phyloP scores from a whole-genome alignment of 2,797 vertebrate genomes.

The Bucorvus abyssinicus region DNA sequence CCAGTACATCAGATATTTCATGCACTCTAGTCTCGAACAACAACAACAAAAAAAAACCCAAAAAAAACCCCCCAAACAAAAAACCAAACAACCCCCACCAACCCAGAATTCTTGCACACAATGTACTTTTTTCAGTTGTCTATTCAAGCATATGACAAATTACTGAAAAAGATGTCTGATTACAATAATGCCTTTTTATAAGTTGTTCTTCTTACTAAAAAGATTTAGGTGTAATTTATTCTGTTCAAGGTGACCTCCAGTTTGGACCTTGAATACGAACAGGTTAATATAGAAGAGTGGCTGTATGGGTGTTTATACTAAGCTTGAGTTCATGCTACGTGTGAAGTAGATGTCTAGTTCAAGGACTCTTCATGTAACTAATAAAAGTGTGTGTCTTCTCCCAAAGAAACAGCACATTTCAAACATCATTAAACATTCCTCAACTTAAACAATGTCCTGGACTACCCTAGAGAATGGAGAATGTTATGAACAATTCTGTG shows the following conservation, averaged over 20 bases:
- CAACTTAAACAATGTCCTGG: background rate
- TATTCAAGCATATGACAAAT: background rate
- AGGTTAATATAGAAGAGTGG: background rate
- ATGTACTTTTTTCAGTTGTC: background rate
- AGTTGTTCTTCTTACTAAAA: background rate
- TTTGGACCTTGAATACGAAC: background rate
- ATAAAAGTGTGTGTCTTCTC: background rate
- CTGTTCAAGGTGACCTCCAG: background rate
- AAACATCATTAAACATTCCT: background rate
- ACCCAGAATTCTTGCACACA: background rate
- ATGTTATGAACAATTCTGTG: background rate
- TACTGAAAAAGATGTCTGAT: background rate
- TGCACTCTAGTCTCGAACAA: slow-evolving; percentile 5
- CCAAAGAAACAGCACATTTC: background rate
- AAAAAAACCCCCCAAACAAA: background rate
- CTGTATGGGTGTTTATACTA: background rate
- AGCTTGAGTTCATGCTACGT: background rate
- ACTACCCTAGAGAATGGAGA: background rate
- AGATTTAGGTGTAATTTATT: background rate
- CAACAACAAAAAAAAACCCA: background rate
- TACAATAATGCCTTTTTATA: background rate
- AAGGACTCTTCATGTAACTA: background rate
- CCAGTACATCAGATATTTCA: slow-evolving; percentile 50
- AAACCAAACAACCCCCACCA: background rate
- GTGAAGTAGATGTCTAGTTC: background rate